A percentile compares a stretch with the other conserved stretches of the same genome.
These are phyloP conservation scores for Ptyas mucosa DNA, from an alignment of 2,113 vertebrate species.

Conservation along the genomic window DNA sequence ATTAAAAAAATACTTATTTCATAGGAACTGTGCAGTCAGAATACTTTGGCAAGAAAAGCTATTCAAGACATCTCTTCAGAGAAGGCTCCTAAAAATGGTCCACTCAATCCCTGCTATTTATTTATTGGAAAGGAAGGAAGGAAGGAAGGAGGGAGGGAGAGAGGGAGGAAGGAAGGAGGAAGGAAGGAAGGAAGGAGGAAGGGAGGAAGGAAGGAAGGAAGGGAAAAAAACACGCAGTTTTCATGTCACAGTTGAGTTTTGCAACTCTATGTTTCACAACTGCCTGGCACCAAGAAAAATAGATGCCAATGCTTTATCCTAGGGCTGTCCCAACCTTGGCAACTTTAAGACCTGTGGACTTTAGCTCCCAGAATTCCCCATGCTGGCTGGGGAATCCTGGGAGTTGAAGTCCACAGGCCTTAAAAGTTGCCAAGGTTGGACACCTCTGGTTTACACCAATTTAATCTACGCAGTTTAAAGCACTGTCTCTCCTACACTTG, in stretches of 20 bases:
- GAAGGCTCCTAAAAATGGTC: not conserved
- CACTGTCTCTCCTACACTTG: too few relatives aligned
- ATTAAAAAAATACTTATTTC: not conserved
- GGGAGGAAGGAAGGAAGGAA: too few relatives aligned
- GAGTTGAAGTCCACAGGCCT: not conserved
- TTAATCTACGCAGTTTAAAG: not conserved
- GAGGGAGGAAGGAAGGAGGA: too few relatives aligned
- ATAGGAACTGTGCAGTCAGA: not conserved
- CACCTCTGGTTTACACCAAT: not conserved
- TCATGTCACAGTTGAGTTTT: not conserved
- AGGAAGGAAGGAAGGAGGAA: too few relatives aligned
- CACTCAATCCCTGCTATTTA: not conserved
- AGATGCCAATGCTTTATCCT: not conserved
- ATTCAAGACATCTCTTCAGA: not conserved
- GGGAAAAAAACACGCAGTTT: not conserved
- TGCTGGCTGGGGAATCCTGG: not conserved
- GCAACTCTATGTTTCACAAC: not conserved
- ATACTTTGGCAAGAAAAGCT: not conserved
- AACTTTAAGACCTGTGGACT: not conserved
- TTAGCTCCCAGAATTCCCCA: too few relatives aligned
- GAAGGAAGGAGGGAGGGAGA: too few relatives aligned
- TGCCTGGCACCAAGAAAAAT: not conserved
- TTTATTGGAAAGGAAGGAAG: not conserved
- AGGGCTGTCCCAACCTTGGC: not conserved
- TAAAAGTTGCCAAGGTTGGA: not conserved